These are phyloP conservation scores for Piaya cayana DNA, from an alignment of 2,113 vertebrate species.

Conservation along the genomic window DNA sequence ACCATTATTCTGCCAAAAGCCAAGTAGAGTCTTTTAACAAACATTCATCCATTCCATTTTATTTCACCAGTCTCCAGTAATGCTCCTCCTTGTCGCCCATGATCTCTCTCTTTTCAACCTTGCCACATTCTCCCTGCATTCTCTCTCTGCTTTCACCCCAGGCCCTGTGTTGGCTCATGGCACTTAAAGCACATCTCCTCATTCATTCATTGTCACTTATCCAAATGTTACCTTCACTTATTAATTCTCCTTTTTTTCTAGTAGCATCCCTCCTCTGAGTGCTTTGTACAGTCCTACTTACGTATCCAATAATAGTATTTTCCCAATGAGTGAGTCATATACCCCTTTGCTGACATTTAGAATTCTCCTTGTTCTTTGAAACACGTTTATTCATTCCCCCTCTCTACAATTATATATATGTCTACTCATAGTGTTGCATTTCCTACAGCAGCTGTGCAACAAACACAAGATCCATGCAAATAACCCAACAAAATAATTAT, in stretches of 20 bases:
- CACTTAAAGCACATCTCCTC: conserved; percentile 7
- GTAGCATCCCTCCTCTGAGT: conserved; percentile 28
- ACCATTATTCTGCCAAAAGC: conserved; percentile 38
- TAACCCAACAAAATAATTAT: neutral
- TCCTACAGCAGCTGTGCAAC: conserved; percentile 64
- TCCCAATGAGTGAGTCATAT: conserved; percentile 63
- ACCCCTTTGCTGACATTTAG: conserved; percentile 64
- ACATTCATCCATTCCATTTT: neutral
- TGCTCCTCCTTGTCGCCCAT: neutral
- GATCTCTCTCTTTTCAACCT: conserved; percentile 17
- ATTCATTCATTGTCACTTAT: conserved; percentile 44
- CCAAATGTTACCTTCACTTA: conserved; percentile 44
- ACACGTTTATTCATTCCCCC: conserved; percentile 78
- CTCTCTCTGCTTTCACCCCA: conserved; percentile 5
- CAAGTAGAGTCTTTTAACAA: conserved; percentile 26
- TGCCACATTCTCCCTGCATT: neutral
- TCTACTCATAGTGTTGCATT: conserved; percentile 60
- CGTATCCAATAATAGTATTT: conserved; percentile 72
- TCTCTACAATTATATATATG: conserved; percentile 67
- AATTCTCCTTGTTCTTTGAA: conserved; percentile 80
- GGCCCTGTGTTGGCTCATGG: neutral
- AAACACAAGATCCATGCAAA: conserved; percentile 13
- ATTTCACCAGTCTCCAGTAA: conserved; percentile 11
- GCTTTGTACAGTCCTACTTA: conserved; percentile 59
- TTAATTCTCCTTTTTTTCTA: conserved; percentile 25